These are phyloP conservation scores for Tauraco erythrolophus DNA, from an alignment of 2,113 vertebrate genomes.

Conservation along the genomic window DNA sequence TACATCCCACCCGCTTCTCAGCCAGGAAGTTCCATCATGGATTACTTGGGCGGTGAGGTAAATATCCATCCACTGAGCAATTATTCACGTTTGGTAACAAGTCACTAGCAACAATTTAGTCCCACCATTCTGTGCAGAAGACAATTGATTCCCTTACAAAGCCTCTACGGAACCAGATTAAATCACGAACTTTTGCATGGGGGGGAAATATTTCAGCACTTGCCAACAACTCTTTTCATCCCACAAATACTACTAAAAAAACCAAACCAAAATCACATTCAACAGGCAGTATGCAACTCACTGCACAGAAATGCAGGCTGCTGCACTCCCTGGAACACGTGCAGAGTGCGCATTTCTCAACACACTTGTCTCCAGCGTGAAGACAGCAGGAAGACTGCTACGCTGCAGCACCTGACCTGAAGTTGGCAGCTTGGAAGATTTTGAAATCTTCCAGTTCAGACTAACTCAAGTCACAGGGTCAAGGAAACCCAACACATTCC, in stretches of 20 bases:
- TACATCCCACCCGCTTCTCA: background rate
- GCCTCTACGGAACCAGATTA: background rate
- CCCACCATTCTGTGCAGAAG: background rate
- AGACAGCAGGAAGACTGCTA: background rate
- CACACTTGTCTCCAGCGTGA: background rate
- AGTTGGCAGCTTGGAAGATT: background rate
- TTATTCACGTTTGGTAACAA: background rate
- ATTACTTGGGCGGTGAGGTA: background rate
- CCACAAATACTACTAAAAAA: background rate
- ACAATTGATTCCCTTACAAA: background rate
- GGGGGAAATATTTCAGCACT: background rate
- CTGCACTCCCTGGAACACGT: background rate
- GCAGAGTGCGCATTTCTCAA: background rate
- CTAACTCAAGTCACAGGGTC: background rate
- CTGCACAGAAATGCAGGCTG: background rate
- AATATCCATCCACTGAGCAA: background rate
- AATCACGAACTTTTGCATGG: background rate
- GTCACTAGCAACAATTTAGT: background rate
- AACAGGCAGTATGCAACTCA: background rate
- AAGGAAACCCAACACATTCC: accelerated
- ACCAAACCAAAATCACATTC: background rate
- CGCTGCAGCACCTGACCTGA: background rate
- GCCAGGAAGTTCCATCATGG: background rate
- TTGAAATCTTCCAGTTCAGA: background rate
- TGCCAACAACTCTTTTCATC: background rate